These are phyloP conservation scores for Triplophysa yarkandensis DNA, from an alignment of 2,797 vertebrate genomes.

Conservation along the genomic window DNA sequence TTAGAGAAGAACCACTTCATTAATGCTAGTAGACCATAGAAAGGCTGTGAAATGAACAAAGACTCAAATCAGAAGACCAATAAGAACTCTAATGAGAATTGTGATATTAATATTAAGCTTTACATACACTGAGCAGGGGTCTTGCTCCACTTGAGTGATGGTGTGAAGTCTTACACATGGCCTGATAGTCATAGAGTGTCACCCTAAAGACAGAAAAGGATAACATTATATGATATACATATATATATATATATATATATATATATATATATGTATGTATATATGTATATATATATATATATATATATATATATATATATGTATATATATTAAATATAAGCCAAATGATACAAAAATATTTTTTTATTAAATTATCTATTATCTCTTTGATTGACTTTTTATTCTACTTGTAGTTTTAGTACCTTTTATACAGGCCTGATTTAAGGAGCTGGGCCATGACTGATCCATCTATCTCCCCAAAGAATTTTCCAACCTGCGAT, in stretches of 20 bases:
- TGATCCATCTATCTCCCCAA: constrained; percentile 91
- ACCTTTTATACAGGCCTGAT: constrained; percentile 90
- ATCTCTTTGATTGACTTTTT: no score
- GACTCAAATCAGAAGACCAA: background rate
- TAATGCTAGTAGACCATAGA: constrained; percentile 63
- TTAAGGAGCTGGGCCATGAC: constrained; percentile 90
- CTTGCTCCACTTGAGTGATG: constrained; percentile 83
- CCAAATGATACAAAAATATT: no score
- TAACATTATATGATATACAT: no score
- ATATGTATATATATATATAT: no score
- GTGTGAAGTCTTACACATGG: constrained; percentile 86
- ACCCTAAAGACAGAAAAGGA: constrained; percentile 76
- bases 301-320: no score
- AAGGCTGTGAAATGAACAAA: constrained; percentile 63
- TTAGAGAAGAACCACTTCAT: constrained; percentile 74
- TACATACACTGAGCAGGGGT: constrained; percentile 86
- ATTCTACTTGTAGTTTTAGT: constrained; percentile 10
- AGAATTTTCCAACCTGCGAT: constrained; percentile 86
- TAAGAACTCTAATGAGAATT: background rate
- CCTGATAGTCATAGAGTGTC: constrained; percentile 93
- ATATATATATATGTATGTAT: background rate
- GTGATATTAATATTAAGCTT: background rate
- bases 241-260: no score
- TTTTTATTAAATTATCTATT: no score
- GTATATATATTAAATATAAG: no score